Base-by-base conservation (phyloP, 2,113 vertebrate species). In the Chaetodon trifascialis region DNA sequence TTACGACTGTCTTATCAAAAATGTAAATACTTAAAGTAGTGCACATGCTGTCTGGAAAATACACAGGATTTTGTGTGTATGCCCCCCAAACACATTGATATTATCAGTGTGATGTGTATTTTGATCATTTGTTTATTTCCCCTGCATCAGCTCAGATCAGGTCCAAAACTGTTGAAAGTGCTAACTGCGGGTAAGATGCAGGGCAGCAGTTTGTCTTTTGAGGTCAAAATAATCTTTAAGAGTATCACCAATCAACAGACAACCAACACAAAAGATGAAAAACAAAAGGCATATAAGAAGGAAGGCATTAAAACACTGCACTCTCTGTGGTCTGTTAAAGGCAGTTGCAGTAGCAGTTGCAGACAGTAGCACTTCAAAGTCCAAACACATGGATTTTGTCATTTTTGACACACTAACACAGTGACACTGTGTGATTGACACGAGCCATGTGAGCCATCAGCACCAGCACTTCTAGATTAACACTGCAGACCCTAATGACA, bases 401-500 rank as follows among this genome's bases (percentile, higher is more conserved):
- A 58, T 11, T 15, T 23, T n/a, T 67, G 36, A 47, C 56, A 30
- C 23, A 40, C 54, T 36, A 23, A 70, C 65, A 70, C 34, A 42
- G 23, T 23, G 42, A 11, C 7, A 4, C 62, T 44, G 36, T 51
- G 17, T 64, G 58, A 69, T 21, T 62, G 38, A 60, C 52, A 51
- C 10, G 52, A 56, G 56, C 56, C 34, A 38, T 4, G 17, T 25
- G 65, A 58, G 11, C 58, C 14, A 10, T 68, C 62, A 30, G 44
- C 54, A 55, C 5, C 23, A 30, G 19, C 9, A 10, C 34, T 51
- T 64, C 5, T 47, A 34, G 21, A 55, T 84, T 30, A 63, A 68
- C 70, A 62, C 55, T 15, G 38, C 7, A 56, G 49, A 63, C 42
- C n/a, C 4, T 72, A 73, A 82, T 38, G 68, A 65, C 36, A 69